Conservation (phyloP, 2,113 vertebrate species). For the Leucopsar rothschildi region DNA sequence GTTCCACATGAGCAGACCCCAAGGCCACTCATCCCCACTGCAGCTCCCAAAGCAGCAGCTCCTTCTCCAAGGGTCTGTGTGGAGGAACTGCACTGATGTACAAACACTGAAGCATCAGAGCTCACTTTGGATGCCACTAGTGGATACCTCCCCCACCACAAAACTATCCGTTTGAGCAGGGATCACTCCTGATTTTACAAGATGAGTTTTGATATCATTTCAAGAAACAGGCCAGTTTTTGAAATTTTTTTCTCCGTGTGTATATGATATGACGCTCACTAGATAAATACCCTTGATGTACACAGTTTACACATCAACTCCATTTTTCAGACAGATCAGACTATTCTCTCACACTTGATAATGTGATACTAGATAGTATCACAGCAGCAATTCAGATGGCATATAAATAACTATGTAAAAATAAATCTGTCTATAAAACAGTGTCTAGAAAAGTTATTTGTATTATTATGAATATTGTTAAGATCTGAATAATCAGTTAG, state of each 20-base stretch:
- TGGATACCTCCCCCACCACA: neutral
- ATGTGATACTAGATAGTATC: neutral
- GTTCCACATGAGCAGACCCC: neutral
- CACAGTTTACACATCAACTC: neutral
- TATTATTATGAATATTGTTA: neutral
- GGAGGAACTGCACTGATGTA: neutral
- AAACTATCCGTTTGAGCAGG: neutral
- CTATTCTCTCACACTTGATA: neutral
- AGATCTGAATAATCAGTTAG: neutral
- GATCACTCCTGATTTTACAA: neutral
- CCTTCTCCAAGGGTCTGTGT: neutral
- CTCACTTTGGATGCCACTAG: neutral
- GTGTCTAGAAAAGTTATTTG: neutral
- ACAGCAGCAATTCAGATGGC: neutral
- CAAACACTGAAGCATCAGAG: neutral
- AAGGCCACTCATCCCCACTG: neutral
- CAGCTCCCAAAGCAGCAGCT: neutral
- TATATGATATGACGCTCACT: rapidly evolving
- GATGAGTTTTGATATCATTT: neutral
- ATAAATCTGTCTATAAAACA: neutral
- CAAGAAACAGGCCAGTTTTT: neutral
- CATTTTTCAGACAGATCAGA: neutral
- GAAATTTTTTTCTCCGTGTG: neutral
- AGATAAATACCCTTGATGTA: neutral
- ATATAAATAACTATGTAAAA: neutral